These are phyloP conservation scores for Tetranychus truncatus DNA, from an alignment of 2,888 invertebrate genomes.

Conservation along the genomic window DNA sequence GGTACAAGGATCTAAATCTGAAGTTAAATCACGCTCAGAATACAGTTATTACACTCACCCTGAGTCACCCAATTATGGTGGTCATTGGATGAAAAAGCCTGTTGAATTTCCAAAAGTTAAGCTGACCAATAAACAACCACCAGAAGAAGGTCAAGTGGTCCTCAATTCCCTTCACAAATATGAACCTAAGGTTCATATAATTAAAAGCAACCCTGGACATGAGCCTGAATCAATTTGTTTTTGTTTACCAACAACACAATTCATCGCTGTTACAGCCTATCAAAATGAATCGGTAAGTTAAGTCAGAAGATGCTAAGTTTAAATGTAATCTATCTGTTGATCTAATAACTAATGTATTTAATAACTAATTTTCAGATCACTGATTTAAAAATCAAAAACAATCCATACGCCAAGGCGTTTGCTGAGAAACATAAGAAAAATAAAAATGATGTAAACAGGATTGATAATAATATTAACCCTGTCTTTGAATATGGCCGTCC, in stretches of 20 bases:
- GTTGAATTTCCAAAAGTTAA: slow-evolving; percentile 84
- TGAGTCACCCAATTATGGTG: slow-evolving; percentile 80
- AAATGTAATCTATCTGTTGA: neutral
- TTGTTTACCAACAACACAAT: slow-evolving; percentile 84
- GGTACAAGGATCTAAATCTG: slow-evolving; percentile 86
- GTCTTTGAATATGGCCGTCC: slow-evolving; percentile 46
- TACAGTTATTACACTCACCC: slow-evolving; percentile 82
- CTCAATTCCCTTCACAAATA: slow-evolving; percentile 93
- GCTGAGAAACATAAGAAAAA: neutral
- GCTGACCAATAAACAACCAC: slow-evolving; percentile 61
- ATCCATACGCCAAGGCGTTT: slow-evolving; percentile 96
- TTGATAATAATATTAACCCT: neutral
- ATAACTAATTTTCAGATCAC: slow-evolving; percentile 43
- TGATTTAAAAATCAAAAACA: slow-evolving; percentile 84
- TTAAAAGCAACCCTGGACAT: slow-evolving; percentile 56
- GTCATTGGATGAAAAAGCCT: slow-evolving; percentile 87
- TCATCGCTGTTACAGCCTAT: slow-evolving; percentile 95
- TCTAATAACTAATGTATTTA: neutral
- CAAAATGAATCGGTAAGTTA: slow-evolving; percentile 76
- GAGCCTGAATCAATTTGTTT: slow-evolving; percentile 48
- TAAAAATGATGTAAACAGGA: neutral
- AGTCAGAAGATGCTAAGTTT: neutral
- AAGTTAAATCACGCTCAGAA: slow-evolving; percentile 55
- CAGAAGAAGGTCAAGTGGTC: slow-evolving; percentile 75
- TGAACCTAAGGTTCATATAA: slow-evolving; percentile 77